Percentiles rank a stretch among this genome's conserved stretches.
Conservation (phyloP, 2,797 vertebrate genomes). For the Mycteria americana region DNA sequence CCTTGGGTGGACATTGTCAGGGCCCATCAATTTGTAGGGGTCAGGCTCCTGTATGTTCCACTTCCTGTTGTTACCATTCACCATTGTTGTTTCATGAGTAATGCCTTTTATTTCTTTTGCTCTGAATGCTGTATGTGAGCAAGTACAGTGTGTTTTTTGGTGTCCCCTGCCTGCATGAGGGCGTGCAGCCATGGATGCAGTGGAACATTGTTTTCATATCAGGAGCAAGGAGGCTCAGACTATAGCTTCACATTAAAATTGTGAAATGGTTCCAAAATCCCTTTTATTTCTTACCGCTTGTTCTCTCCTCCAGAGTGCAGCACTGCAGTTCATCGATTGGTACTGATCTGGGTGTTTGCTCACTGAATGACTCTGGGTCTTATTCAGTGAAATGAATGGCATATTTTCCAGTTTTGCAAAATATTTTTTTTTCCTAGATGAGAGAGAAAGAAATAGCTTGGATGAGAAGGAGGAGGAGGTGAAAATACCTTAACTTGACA, state of each 20-base stretch:
- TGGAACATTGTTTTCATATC: not conserved
- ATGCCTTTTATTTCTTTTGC: not conserved
- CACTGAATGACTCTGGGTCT: not conserved
- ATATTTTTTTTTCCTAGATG: not conserved
- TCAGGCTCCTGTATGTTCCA: not conserved
- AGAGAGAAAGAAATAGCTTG: not conserved
- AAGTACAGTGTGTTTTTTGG: not conserved
- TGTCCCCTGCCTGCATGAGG: not conserved
- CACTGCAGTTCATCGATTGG: not conserved
- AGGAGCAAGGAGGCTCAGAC: accelerated
- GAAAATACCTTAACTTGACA: not conserved
- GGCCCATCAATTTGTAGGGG: not conserved
- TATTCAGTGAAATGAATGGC: not conserved
- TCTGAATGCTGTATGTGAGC: not conserved
- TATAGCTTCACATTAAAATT: not conserved
- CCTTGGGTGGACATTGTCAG: not conserved
- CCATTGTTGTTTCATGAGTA: not conserved
- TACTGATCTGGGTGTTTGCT: not conserved
- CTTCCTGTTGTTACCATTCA: not conserved
- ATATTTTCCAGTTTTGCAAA: not conserved
- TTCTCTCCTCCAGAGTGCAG: not conserved
- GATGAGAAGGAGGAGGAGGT: not conserved
- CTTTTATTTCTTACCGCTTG: not conserved
- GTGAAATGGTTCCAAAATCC: not conserved
- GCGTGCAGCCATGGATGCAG: not conserved